Evolutionary conservation across 64 coral and sea anemone genomes (phyloP), one percentile per base, ranked within the genome.

Genomic region (Montipora efflorescens): DNA sequence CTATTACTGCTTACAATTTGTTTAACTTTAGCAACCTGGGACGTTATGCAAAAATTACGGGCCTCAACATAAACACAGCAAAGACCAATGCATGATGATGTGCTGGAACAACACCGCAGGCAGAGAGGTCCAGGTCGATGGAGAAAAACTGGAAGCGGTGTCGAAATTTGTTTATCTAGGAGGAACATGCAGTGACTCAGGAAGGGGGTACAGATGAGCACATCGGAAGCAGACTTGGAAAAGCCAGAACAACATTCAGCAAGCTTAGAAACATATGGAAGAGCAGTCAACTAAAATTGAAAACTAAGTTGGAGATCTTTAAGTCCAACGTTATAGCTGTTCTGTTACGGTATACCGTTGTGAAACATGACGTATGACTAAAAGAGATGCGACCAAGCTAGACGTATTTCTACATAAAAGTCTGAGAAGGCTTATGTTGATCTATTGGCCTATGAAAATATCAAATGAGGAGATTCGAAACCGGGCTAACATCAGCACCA

Each of bases 371-470:
- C 66, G 66, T 68, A 14, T 68, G 66, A 68, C 66, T n/a, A 36
- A 68, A 68, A 19, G 66, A 18, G 66, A 68, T 68, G 66, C 13
- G 66, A 68, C 66, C 66, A 76, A 45, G 25, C 74, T 76, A 8
- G 25, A 76, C 12, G 25, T 76, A 14, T 36, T 46, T 46, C 74
- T 76, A 76, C 74, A 46, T 45, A 76, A 76, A 1, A 76, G 43
- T 76, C 11, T 76, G 28, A 45, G 74, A 67, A 69, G 66, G 23
- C 23, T 85, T 23, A 25, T 85, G 59, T 69, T 47, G 82, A 85
- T 85, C 22, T 87, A 73, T 43, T 87, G 84, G 84, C 84, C 36
- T 47, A 87, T 87, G 84, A 87, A 71, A 87, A 13, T 87, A 47
- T 50, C 36, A 25, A 73, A 87, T 15, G 84, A 73, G 18, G 84